These are phyloP conservation scores for Lerema accius DNA, from an alignment of 1,140 invertebrate species.

Conservation along the genomic window DNA sequence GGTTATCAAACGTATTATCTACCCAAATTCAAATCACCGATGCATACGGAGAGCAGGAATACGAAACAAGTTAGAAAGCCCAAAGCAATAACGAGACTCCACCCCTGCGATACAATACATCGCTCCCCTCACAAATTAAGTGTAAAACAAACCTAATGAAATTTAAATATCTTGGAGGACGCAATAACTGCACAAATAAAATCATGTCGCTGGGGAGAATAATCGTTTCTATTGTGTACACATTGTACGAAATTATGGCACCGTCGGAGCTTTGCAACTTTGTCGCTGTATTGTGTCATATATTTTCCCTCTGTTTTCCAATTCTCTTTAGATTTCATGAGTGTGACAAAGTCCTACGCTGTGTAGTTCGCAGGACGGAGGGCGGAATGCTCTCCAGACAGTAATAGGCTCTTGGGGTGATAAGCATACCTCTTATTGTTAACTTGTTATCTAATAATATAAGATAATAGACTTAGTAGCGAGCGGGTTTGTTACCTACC, in stretches of 20 bases:
- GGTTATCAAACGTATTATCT: conserved; percentile 65
- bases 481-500: conserved; percentile 41
- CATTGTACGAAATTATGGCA: conserved; percentile 68
- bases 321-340: conserved; percentile 37
- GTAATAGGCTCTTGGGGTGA: conserved; percentile 76
- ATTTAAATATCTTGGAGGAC: conserved; percentile 79
- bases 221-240: conserved; percentile 79
- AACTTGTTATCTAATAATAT: conserved; percentile 75
- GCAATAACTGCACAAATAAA: conserved; percentile 81
- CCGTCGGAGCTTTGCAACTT: conserved; percentile 43
- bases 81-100: conserved; percentile 66
- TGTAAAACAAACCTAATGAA: conserved; percentile 83
- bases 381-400: conserved; percentile 68
- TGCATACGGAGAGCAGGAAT: conserved; percentile 59
- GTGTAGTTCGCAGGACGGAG: conserved; percentile 54
- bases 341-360: conserved; percentile 60
- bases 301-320: conserved; percentile 25
- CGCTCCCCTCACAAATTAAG: conserved; percentile 80
- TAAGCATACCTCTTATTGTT: conserved; percentile 79
- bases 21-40: conserved; percentile 68
- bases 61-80: conserved; percentile 66
- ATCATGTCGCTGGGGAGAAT: conserved; percentile 77
- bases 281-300: conserved; percentile 44
- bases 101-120: conserved; percentile 64
- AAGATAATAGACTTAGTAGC: conserved; percentile 61